A percentile compares a stretch with the other conserved stretches of the same genome.
Conservation (phyloP, 1,140 invertebrate genomes). For the Rhopalosiphum maidis region DNA sequence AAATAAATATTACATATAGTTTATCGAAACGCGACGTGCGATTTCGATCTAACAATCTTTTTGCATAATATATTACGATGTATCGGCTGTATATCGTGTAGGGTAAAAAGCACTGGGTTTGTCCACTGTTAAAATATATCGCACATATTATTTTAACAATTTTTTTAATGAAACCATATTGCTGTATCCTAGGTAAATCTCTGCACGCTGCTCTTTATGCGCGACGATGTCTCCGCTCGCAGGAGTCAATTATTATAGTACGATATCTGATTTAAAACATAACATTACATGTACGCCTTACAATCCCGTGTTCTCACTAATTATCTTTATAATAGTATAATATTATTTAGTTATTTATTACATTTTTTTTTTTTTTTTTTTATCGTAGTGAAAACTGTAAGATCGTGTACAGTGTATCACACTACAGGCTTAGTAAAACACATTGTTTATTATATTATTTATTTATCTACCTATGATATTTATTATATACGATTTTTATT, state of each 20-base stretch:
- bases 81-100: not conserved
- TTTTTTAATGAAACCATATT: not conserved
- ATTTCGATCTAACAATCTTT: not conserved
- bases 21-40: not conserved
- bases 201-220: constrained; percentile 50
- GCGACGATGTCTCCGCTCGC: not conserved
- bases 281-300: not conserved
- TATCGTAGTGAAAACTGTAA: not conserved
- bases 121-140: not conserved
- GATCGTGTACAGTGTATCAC: not conserved
- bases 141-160: not conserved
- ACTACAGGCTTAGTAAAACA: constrained; percentile 31
- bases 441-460: constrained; percentile 52
- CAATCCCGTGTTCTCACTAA: not conserved
- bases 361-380: not conserved
- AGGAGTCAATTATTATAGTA: not conserved
- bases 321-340: not conserved
- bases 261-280: not conserved
- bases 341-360: not conserved
- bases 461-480: not conserved
- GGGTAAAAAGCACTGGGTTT: not conserved
- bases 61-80: not conserved
- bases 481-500: constrained; percentile 26
- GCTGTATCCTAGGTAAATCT: constrained; percentile 36
- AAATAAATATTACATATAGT: not conserved